Base-by-base conservation (phyloP, 2,113 vertebrate species). In the Chloroceryle aenea region DNA sequence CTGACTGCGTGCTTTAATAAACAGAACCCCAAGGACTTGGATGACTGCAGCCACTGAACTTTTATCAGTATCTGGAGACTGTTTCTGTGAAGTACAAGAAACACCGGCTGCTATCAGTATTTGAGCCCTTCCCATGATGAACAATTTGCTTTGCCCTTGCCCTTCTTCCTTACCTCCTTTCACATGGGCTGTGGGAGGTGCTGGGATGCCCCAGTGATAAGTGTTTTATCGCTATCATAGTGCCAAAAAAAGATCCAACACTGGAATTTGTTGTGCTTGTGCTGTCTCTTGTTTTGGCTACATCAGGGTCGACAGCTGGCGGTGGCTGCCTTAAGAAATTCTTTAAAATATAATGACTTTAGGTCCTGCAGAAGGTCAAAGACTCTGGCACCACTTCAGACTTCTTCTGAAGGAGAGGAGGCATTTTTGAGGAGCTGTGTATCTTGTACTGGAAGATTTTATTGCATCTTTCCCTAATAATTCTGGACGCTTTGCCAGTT, bases 241-340 rank as follows among this genome's bases (percentile, higher is more conserved):
- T 14, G 29, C 68, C 80, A 92, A 50, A 74, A 40, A 53, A 10
- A 23, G 12, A 47, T 61, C 56, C 42, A 23, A 6, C 19, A 1
- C 15, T 55, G 48, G 40, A 29, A 17, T 45, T 22, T 64, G 61
- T 3, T 79, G 32, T 71, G 69, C n/a, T 90, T 66, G 26, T 38
- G 26, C 34, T 68, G n/a, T 36, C 32, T 90, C 22, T 61, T 96
- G 90, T 96, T 93, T 94, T 94, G 93, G 47, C 93, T 93, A 15
- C 73, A 62, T 2, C 53, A 64, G 48, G n/a, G 45, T 10, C 1
- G 0, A 58, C 52, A 77, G 83, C 79, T 83, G 72, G 47, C 22
- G 26, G 9, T 53, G 47, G 47, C 47, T 93, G 68, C 61, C 64
- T 14, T 14, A 7, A 58, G 47, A 67, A 81, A 77, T 67, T 29